Conservation (phyloP, 2,888 invertebrate genomes). For the Cantharis rufa region DNA sequence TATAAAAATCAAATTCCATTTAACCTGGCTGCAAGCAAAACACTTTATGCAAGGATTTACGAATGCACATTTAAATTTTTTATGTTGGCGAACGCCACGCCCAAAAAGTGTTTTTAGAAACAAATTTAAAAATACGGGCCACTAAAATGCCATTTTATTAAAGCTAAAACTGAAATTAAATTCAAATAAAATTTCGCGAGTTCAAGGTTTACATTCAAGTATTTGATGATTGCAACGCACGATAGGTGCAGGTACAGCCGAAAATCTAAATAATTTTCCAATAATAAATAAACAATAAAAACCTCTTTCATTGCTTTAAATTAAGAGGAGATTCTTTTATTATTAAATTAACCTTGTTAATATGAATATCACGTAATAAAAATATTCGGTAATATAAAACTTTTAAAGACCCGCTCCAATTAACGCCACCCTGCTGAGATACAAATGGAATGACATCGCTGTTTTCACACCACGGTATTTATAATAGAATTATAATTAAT, state of each 20-base stretch:
- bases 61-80: background rate
- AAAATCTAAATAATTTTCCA: background rate
- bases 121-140: background rate
- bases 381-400: constrained; percentile 9
- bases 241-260: background rate
- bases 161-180: background rate
- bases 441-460: constrained; percentile 40
- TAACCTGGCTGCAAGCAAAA: background rate
- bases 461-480: constrained; percentile 33
- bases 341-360: background rate
- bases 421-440: constrained; percentile 35
- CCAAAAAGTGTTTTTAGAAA: background rate
- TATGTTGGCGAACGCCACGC: background rate
- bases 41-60: background rate
- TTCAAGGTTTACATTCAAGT: background rate
- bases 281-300: background rate
- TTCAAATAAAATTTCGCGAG: background rate
- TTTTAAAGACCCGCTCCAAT: constrained; percentile 26
- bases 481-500: constrained; percentile 39
- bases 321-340: background rate
- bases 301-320: background rate
- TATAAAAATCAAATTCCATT: background rate
- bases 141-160: background rate
- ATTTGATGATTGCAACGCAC: background rate
- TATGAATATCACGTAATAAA: background rate